phyloP scores from a whole-genome alignment of 1,140 invertebrate genomes.

The Trichonephila clavata region DNA sequence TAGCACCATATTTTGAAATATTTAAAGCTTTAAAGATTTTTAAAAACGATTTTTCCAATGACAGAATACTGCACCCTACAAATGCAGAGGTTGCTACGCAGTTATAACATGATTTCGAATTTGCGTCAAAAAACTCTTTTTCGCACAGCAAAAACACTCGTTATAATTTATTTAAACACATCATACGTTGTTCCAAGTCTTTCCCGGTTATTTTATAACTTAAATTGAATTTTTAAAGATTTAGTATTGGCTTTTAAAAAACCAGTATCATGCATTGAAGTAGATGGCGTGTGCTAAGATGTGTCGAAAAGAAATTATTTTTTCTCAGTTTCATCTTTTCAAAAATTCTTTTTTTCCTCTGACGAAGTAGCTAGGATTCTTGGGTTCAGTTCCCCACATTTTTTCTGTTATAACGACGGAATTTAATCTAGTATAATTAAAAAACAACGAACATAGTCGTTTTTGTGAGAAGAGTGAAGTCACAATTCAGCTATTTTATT shows the following conservation, averaged over 20 bases:
- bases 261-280: slow-evolving; percentile 27
- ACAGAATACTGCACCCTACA: background rate
- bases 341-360: slow-evolving; percentile 51
- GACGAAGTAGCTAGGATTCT: slow-evolving; percentile 45
- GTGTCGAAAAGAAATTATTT: slow-evolving; percentile 72
- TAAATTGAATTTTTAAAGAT: slow-evolving; percentile 51
- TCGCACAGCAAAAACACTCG: background rate
- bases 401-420: slow-evolving; percentile 41
- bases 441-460: slow-evolving; percentile 59
- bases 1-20: background rate
- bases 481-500: slow-evolving; percentile 57
- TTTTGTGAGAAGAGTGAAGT: slow-evolving; percentile 51
- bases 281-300: slow-evolving; percentile 68
- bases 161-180: slow-evolving; percentile 56
- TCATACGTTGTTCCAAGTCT: slow-evolving; percentile 19
- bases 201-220: background rate
- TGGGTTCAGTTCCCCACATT: background rate
- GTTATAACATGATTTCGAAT: slow-evolving; percentile 22
- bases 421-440: slow-evolving; percentile 60
- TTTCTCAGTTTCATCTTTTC: slow-evolving; percentile 1
- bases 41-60: background rate
- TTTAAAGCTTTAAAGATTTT: background rate
- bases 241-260: slow-evolving; percentile 63
- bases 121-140: slow-evolving; percentile 30
- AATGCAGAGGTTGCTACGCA: slow-evolving; percentile 40